phyloP scores from a whole-genome alignment of 2,113 vertebrate genomes.

The Columbina picui region DNA sequence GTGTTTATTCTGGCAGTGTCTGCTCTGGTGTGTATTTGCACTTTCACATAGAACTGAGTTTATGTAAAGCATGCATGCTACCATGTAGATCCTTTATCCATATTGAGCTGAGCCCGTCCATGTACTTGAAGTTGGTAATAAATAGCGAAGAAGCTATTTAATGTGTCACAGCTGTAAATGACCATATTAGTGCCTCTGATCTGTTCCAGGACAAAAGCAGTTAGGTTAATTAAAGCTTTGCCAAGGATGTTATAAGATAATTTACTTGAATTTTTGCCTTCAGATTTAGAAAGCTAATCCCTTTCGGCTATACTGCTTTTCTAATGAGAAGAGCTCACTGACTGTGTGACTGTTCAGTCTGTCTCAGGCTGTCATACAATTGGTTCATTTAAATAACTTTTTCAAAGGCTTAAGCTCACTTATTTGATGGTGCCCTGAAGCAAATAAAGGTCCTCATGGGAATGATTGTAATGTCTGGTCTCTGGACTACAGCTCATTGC shows the following conservation, averaged over 20 bases:
- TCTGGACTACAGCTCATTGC: background rate
- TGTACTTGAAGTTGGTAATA: background rate
- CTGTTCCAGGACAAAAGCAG: conserved; percentile 32
- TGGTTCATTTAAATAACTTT: conserved; percentile 24
- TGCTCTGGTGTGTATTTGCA: background rate
- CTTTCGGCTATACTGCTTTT: background rate
- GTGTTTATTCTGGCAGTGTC: background rate
- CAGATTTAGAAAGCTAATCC: conserved; percentile 31
- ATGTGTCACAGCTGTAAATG: background rate
- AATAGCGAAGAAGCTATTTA: conserved; percentile 12
- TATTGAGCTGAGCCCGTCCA: background rate
- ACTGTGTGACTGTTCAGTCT: background rate
- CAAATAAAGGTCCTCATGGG: background rate
- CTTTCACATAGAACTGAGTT: background rate
- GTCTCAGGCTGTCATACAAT: background rate
- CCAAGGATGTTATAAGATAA: conserved; percentile 2
- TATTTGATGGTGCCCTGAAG: conserved; percentile 6
- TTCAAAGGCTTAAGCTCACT: conserved; percentile 4
- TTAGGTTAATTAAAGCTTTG: conserved; percentile 39
- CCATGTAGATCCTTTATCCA: background rate
- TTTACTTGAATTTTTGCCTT: conserved; percentile 44
- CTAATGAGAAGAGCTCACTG: background rate
- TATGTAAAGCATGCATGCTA: background rate
- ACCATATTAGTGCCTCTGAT: background rate
- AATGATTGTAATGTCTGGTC: background rate